These are phyloP conservation scores for Albula glossodonta DNA, from an alignment of 2,113 vertebrate species.

Conservation along the genomic window DNA sequence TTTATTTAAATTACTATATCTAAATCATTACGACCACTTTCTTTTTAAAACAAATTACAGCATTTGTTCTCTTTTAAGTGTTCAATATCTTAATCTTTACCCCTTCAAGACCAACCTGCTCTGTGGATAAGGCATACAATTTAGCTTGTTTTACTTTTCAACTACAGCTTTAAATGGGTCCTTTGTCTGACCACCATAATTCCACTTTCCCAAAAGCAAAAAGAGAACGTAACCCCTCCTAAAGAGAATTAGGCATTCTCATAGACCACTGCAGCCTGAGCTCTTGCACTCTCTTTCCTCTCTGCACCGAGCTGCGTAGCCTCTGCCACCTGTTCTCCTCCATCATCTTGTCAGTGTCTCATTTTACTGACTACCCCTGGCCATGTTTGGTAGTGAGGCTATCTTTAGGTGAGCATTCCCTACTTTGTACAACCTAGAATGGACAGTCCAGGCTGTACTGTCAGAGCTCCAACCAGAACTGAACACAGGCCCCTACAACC, in stretches of 20 bases:
- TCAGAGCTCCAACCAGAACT: background rate
- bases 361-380: slow-evolving; percentile 49
- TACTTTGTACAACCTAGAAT: background rate
- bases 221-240: too few species aligned
- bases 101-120: background rate
- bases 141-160: background rate
- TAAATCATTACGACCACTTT: too few species aligned
- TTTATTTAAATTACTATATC: too few species aligned
- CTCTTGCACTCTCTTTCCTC: background rate
- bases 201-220: background rate
- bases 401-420: slow-evolving; percentile 68
- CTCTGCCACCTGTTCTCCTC: slow-evolving; percentile 65
- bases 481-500: slow-evolving; percentile 31
- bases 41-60: too few species aligned
- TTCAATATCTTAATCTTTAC: background rate
- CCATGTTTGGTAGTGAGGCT: slow-evolving; percentile 71
- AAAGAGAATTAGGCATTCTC: too few species aligned
- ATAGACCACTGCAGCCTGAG: background rate
- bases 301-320: background rate
- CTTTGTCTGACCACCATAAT: background rate
- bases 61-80: too few species aligned
- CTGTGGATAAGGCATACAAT: background rate
- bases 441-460: slow-evolving; percentile 34
- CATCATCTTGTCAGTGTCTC: slow-evolving; percentile 52
- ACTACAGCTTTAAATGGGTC: background rate